Base-by-base conservation (phyloP, 2,888 invertebrate species). In the Tetragonisca angustula region DNA sequence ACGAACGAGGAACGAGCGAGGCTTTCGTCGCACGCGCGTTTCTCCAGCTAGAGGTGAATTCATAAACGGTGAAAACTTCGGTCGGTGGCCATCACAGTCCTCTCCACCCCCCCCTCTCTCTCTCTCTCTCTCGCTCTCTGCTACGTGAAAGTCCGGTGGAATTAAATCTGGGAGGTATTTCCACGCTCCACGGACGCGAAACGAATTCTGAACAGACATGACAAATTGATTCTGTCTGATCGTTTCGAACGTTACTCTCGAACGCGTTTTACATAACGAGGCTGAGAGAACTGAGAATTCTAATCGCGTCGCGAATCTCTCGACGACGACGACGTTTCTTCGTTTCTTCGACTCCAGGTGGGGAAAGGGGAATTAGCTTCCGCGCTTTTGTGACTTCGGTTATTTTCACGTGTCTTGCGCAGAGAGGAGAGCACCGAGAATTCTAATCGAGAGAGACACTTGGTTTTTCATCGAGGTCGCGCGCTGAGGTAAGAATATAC, bases 21-120 rank as follows among this genome's bases (percentile, higher is more conserved):
- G 69, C 61, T 80, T 82, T 74, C 64, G 59, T 68, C 59, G 50
- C 21, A 19, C 52, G 32, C 43, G 36, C 74, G 75, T 52, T n/a
- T 56, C 17, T 62, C 27, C 61, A 81, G 81, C 61, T 43, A 43
- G 9, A 43, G 0, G 56, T 73, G 72, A 70, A 72, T 80, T 86
- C 77, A 77, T 72, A 77, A 83, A n/a, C 76, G 76, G 32, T 19
- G 21, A 11, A 32, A 67, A 71, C 21, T 68, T 65, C 27, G 21
- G 21, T 43, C 43, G 43, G 43, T 43, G 43, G 9, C 43, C 43
- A 43, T 43, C 43, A 43, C 9, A 43, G 1, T 9, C 9, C 9
- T 43, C 43, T 43, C 9, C 9, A 1, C 36, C 9, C 1, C 43
- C 9, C 43, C 9, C 43, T 43, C 43, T 43, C 43, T 43, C 2